Conservation (phyloP, 2,113 vertebrate genomes). For the Candoia aspera region DNA sequence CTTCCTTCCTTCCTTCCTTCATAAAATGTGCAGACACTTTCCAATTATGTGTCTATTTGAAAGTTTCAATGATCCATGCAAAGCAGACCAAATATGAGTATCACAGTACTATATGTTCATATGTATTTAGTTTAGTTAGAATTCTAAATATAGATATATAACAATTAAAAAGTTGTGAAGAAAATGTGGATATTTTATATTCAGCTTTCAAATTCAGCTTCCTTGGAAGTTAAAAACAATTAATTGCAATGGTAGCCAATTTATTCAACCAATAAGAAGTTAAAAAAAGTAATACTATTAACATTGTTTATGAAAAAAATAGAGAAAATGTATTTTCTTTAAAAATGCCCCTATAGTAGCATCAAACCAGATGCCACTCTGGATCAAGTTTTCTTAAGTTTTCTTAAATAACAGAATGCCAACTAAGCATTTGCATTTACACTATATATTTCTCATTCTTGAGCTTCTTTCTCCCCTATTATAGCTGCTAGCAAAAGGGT, state of each 20-base stretch:
- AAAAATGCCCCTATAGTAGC: background rate
- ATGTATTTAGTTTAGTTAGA: slow-evolving; percentile 7
- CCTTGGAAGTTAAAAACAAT: slow-evolving; percentile 29
- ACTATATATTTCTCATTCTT: slow-evolving; percentile 62
- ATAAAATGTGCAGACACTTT: slow-evolving; percentile 24
- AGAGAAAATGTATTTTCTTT: background rate
- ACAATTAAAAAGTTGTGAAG: background rate
- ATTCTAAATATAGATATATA: slow-evolving; percentile 24
- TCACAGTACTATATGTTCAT: slow-evolving; percentile 37
- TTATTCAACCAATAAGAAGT: slow-evolving; percentile 28
- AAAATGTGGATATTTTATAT: slow-evolving; percentile 38
- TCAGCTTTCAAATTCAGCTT: slow-evolving; percentile 21
- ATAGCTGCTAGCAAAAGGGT: slow-evolving; percentile 58
- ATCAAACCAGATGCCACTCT: slow-evolving; percentile 49
- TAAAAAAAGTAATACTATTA: slow-evolving; percentile 20
- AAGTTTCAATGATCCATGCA: slow-evolving; percentile 44
- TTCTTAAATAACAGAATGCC: slow-evolving; percentile 66
- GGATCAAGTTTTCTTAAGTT: slow-evolving; percentile 40
- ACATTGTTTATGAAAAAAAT: background rate
- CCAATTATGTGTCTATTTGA: slow-evolving; percentile 41
- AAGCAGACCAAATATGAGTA: slow-evolving; percentile 49
- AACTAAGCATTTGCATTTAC: slow-evolving; percentile 67
- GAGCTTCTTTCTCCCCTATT: slow-evolving; percentile 65
- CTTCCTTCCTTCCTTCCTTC: background rate
- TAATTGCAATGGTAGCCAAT: slow-evolving; percentile 18